Conservation (phyloP, 2,113 vertebrate genomes). For the Pituophis catenifer region DNA sequence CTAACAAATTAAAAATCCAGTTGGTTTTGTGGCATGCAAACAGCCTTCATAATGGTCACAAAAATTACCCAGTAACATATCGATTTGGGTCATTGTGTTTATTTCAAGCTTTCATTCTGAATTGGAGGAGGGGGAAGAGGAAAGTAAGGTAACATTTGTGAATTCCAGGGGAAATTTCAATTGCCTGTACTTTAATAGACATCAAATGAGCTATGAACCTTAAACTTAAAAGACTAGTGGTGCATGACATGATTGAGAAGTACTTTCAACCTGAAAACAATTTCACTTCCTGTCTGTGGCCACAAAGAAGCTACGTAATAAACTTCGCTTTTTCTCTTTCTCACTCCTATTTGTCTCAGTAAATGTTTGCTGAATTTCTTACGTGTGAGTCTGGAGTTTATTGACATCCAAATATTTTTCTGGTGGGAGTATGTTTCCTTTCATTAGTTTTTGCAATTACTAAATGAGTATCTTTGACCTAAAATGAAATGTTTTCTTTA, state of each 20-base stretch:
- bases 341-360: constrained; percentile 39
- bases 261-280: constrained; percentile 73
- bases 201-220: constrained; percentile 48
- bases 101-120: constrained; percentile 32
- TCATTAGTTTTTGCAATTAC: constrained; percentile 31
- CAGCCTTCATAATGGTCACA: constrained; percentile 6
- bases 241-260: constrained; percentile 75
- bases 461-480: constrained; percentile 37
- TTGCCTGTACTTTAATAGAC: constrained; percentile 49
- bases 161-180: constrained; percentile 44
- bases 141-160: constrained; percentile 1
- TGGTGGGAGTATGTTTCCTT: constrained; percentile 22
- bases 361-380: constrained; percentile 41
- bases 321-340: constrained; percentile 54
- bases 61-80: constrained; percentile 38
- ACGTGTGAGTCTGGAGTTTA: constrained; percentile 13
- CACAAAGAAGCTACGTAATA: constrained; percentile 74
- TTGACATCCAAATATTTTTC: constrained; percentile 31
- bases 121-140: background rate
- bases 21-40: constrained; percentile 12
- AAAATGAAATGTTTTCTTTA: constrained; percentile 1
- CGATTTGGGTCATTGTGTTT: constrained; percentile 5
- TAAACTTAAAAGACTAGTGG: constrained; percentile 66
- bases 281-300: constrained; percentile 75
- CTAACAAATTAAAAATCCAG: constrained; percentile 18